phyloP scores from a whole-genome alignment of 2,797 vertebrate genomes.

The Sciurus vulgaris region DNA sequence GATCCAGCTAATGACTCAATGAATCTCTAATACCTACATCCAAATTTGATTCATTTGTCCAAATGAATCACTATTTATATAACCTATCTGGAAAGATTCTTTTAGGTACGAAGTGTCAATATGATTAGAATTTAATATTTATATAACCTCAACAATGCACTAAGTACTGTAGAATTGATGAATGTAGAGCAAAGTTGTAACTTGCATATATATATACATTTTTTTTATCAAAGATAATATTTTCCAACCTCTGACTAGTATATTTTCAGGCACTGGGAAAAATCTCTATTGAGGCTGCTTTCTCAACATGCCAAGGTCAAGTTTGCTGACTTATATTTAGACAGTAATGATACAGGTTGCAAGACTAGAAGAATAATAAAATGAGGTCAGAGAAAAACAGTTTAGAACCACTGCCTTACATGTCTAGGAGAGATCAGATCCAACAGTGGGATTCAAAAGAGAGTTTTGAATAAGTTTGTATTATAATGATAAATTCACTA shows the following conservation, averaged over 20 bases:
- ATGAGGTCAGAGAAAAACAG: neutral
- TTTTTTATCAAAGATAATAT: slow-evolving; percentile 70
- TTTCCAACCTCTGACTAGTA: slow-evolving; percentile 48
- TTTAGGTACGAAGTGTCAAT: slow-evolving; percentile 67
- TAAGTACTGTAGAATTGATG: slow-evolving; percentile 53
- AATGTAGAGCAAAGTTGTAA: slow-evolving; percentile 17
- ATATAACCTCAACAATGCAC: slow-evolving; percentile 56
- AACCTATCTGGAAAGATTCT: slow-evolving; percentile 63
- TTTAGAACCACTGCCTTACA: neutral
- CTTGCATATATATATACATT: neutral
- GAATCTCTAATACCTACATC: slow-evolving; percentile 6
- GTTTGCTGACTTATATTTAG: slow-evolving; percentile 40
- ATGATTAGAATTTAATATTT: slow-evolving; percentile 74
- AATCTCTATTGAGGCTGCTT: slow-evolving; percentile 29
- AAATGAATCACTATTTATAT: slow-evolving; percentile 71
- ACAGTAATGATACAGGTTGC: neutral
- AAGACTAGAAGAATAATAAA: neutral
- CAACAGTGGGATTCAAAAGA: neutral
- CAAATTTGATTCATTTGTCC: slow-evolving; percentile 57
- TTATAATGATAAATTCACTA: slow-evolving; percentile 19
- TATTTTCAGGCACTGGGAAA: slow-evolving; percentile 8
- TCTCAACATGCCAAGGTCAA: slow-evolving; percentile 59
- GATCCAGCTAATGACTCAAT: neutral
- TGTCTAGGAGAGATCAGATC: neutral
- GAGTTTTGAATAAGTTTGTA: neutral